Evolutionary conservation across 2,888 invertebrate species (phyloP), one percentile per base, ranked within the genome.

Genomic region (Amphipoea oculea): DNA sequence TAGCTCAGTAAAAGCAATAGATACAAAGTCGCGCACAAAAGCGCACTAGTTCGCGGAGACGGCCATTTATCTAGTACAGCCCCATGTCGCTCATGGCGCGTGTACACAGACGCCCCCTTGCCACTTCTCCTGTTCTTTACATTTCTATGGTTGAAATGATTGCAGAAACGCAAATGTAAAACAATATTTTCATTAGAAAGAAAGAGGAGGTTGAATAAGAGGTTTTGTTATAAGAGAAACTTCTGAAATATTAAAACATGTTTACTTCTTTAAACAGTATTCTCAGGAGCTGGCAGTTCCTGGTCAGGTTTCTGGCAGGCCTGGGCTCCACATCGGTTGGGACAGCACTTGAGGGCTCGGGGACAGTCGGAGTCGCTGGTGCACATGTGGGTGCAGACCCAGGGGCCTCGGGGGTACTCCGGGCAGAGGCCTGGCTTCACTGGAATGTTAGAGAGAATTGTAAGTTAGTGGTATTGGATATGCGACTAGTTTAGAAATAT

Each of bases 351-450:
- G 65, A 95, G 93, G 0, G 92, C 84, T 0, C 96, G 95, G 0
- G 94, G 95, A 60, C 97, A 97, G 92, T 97, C 97, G 0, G 94
- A 95, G 91, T 97, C 97, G 0, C 94, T 91, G 0, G 96, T 97
- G 85, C 97, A 97, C 1, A 95, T 97, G 88, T 97, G 95, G 0
- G 96, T 94, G 83, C 97, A 97, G 1, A 97, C 93, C 97, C 97
- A 97, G 0, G 93, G 89, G 1, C 97, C 97, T 0, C 95, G 95
- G 0, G 97, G 97, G 67, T 84, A 88, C 67, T 95, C 93, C 0
- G 97, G 97, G 67, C 97, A 97, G 0, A 88, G 92, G 57, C 97
- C 97, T 42, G 94, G 89, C 85, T 97, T 97, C 70, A 95, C 97
- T 97, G 94, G 1, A 95, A 94, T 5, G 1, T 48, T 51, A 23